Base-by-base conservation (phyloP, 2,888 invertebrate species). In the Torymus aiolomorphi region DNA sequence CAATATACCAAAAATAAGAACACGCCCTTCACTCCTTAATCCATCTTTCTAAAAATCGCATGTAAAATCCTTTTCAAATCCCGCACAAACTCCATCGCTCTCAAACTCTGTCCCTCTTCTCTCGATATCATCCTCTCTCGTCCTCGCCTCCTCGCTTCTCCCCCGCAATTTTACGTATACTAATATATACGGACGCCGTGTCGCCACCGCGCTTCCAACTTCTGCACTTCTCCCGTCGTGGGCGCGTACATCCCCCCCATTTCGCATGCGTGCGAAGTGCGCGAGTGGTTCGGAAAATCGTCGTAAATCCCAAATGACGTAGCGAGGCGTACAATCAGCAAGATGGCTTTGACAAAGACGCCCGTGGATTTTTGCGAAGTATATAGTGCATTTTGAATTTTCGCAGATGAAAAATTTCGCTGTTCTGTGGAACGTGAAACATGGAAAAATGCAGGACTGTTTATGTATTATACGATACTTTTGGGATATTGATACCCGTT, bases 261-360 rank as follows among this genome's bases (percentile, higher is more conserved):
- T 57, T 57, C 12, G 52, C 52, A 52, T 72, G 72, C 51, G 63
- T 52, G 62, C 61, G 31, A 65, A 74, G 11, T 42, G 49, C 61
- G 16, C 16, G 31, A 0, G 8, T 31, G 3, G 31, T 31, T 31
- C 31, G 13, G 49, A 49, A 51, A 66, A 59, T 75, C 59, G 74
- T 24, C 24, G 66, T 59, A 66, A 75, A 75, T 56, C 65, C 49
- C 51, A 20, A 20, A 42, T 16, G 42, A 16, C 49, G 51, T 18
- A 14, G 56, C 31, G 57, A 59, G 54, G 31, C 16, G 12, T 5
- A n/a, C 75, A 59, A 67, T 73, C 73, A 73, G 63, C 73, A 63
- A 54, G 54, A 51, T 20, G 12, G 14, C 31, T 31, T 31, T 31
- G 31, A 31, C 31, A 31, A 31, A 31, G 31, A 31, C 31, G 8